Conservation (phyloP, 2,797 vertebrate genomes). For the Acipenser ruthenus region DNA sequence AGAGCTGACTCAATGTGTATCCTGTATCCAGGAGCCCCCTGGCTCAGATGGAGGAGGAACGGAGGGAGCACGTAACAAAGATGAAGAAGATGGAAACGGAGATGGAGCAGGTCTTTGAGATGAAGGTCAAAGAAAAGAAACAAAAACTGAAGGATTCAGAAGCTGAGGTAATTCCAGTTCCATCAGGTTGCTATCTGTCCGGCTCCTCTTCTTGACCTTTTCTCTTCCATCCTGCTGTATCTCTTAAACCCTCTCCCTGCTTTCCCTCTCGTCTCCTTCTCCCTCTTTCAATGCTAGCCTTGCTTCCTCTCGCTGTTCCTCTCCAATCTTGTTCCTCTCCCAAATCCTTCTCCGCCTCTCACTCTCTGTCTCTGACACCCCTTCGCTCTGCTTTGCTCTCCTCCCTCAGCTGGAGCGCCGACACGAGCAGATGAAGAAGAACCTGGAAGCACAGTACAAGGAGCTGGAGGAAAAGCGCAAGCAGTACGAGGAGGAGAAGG, state of each 20-base stretch:
- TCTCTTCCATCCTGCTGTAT: too few species aligned
- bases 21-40: constrained; percentile 52
- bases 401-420: constrained; percentile 54
- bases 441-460: constrained; percentile 67
- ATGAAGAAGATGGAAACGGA: constrained; percentile 74
- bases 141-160: constrained; percentile 71
- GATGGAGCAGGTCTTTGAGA: constrained; percentile 71
- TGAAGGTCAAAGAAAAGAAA: constrained; percentile 73
- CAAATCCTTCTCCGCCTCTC: not conserved
- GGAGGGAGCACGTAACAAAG: constrained; percentile 63
- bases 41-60: constrained; percentile 70
- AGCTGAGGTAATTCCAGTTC: constrained; percentile 47
- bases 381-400: not conserved
- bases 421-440: constrained; percentile 68
- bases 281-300: too few species aligned
- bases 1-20: too few species aligned
- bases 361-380: too few species aligned
- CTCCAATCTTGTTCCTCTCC: too few species aligned
- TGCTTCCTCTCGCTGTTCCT: not conserved
- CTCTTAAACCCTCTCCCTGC: too few species aligned
- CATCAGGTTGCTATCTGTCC: too few species aligned
- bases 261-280: too few species aligned
- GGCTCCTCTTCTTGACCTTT: too few species aligned
- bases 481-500: constrained; percentile 59
- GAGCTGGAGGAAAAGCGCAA: constrained; percentile 65